phyloP scores from a whole-genome alignment of 2,888 invertebrate species.

The Gastracanthus pulcherrimus region DNA sequence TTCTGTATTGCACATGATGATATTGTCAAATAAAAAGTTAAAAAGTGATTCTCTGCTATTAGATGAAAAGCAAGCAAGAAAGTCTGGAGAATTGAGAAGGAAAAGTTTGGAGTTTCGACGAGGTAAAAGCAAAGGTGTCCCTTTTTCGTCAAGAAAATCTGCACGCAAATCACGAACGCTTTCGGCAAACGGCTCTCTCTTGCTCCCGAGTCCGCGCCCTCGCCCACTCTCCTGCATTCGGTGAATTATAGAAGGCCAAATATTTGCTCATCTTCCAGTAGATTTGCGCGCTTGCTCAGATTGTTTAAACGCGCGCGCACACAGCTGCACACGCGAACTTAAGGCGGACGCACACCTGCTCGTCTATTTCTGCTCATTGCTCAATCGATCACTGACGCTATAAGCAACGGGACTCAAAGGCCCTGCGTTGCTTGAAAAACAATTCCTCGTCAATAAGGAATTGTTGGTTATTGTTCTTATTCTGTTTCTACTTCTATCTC shows the following conservation, averaged over 20 bases:
- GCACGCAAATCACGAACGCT: constrained; percentile 49
- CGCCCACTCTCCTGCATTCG: neutral
- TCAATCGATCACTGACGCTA: too few relatives aligned
- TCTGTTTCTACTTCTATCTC: too few relatives aligned
- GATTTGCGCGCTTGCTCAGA: constrained; percentile 44
- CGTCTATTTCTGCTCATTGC: neutral
- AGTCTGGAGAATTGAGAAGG: too few relatives aligned
- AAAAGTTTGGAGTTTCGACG: neutral
- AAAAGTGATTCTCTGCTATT: too few relatives aligned
- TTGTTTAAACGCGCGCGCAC: constrained; percentile 26
- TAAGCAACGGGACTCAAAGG: too few relatives aligned
- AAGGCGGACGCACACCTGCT: constrained; percentile 1
- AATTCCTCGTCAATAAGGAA: too few relatives aligned
- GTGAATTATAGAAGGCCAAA: constrained; percentile 52
- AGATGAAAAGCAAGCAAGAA: too few relatives aligned
- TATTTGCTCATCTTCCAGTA: constrained; percentile 50
- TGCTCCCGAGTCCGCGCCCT: neutral
- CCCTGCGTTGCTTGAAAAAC: too few relatives aligned
- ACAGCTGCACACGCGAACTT: neutral
- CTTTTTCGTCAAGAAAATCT: neutral
- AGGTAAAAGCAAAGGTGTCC: neutral
- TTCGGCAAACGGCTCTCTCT: constrained; percentile 30
- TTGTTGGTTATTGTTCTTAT: too few relatives aligned
- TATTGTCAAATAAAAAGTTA: too few relatives aligned
- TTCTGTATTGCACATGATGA: too few relatives aligned